Base-by-base conservation (phyloP, 1,140 invertebrate genomes). In the Drosophila leontia region DNA sequence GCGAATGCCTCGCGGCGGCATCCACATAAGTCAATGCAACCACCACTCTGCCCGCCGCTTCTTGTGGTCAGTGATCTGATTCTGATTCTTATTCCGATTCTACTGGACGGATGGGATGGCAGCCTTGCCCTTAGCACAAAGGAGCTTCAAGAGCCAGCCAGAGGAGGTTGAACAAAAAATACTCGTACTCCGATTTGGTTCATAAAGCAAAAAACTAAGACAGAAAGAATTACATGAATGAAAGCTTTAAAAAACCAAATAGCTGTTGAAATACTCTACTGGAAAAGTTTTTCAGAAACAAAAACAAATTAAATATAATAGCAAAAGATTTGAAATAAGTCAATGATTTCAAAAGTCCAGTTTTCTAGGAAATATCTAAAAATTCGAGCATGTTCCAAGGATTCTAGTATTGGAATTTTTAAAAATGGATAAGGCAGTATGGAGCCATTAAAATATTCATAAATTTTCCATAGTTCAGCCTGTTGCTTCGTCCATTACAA, bases 141-240 rank as follows among this genome's bases (percentile, higher is more conserved):
- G 39, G 70, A 63, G 70, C 37, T 42, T 32, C 26, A 50, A 44
- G 47, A 58, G n/a, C 19, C 23, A 35, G 67, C 51, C 41, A 65
- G 42, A 34, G 23, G 50, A 78, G 47, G 19, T 37, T 59, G 34
- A 41, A 19, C 17, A 68, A 72, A 55, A 70, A 51, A 48, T 50
- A 61, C 58, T 55, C 51, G 34, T 37, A 35, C 34, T 9, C 34
- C 51, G 84, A 78, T 91, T 78, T 91, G 88, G 81, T 82, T 88
- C 84, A 88, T 88, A 85, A 85, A 91, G 75, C 78, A 91, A 83
- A 82, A 82, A 81, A 70, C 59, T 29, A 35, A 41, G 19, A 23
- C 32, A 19, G 26, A 69, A 50, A 34, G 65, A 34, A 61, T 68
- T 45, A 70, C 65, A 69, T 58, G 50, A 65, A 59, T 44, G 39